Conservation (phyloP, 1,140 invertebrate species). For the Ylistrum balloti region DNA sequence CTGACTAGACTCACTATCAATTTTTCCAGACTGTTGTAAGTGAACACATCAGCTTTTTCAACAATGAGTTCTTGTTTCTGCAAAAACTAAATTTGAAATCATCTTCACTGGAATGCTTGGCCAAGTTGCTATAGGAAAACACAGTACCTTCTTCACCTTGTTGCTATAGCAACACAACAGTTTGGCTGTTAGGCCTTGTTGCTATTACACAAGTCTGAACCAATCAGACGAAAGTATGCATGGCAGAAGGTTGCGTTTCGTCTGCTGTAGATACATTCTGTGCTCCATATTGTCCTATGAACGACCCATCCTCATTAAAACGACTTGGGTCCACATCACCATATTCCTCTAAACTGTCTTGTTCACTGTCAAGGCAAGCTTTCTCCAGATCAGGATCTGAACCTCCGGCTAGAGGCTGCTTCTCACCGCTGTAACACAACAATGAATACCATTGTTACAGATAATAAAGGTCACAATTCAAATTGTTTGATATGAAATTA, state of each 20-base stretch:
- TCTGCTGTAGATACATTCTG: constrained; percentile 56
- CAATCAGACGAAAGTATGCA: constrained; percentile 54
- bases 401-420: constrained; percentile 61
- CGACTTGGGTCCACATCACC: constrained; percentile 96
- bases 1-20: not conserved
- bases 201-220: not conserved
- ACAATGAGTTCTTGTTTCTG: not conserved
- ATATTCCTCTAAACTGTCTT: constrained; percentile 98
- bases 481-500: not conserved
- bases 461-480: not conserved
- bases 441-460: not conserved
- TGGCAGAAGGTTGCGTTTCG: constrained; percentile 53
- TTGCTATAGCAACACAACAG: not conserved
- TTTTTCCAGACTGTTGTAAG: not conserved
- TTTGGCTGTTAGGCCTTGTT: not conserved
- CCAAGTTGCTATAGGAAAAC: not conserved
- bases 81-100: too few relatives aligned
- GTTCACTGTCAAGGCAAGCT: constrained; percentile 73
- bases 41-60: not conserved
- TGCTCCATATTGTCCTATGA: constrained; percentile 95
- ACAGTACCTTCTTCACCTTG: not conserved
- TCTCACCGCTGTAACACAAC: constrained; percentile 58
- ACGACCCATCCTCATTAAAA: constrained; percentile 98
- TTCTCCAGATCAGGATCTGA: constrained; percentile 74
- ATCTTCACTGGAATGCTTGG: not conserved